Evolutionary conservation across 2,113 vertebrate genomes (phyloP).

Genomic region (Meriones unguiculatus): DNA sequence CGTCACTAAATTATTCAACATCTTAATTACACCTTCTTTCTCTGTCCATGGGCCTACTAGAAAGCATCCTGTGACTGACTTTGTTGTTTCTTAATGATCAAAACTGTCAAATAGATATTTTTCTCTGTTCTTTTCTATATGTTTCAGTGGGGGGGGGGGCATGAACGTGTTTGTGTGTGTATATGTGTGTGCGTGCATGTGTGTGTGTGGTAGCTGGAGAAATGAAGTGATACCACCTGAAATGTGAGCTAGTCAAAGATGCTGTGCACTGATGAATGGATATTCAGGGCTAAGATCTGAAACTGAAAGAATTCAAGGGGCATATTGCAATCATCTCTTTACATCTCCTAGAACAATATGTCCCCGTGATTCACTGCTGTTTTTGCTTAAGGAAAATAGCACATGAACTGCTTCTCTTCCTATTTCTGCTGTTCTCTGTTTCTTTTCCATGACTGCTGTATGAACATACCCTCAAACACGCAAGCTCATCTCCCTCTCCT

Average conservation of each 20-base stretch:
- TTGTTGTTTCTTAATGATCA: slow-evolving; percentile 61
- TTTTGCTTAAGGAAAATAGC: not conserved
- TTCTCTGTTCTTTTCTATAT: not conserved
- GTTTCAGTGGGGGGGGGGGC: not conserved
- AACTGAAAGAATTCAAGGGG: not conserved
- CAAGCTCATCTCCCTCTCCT: not conserved
- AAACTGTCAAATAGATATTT: slow-evolving; percentile 64
- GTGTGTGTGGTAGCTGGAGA: not conserved
- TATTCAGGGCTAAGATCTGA: slow-evolving; percentile 12
- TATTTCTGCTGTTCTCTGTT: not conserved
- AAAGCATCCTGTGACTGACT: slow-evolving; percentile 66
- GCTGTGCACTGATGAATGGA: not conserved
- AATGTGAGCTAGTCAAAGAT: not conserved
- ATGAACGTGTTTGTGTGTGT: not conserved
- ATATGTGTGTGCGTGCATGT: not conserved
- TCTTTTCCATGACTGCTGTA: not conserved
- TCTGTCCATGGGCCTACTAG: slow-evolving; percentile 60
- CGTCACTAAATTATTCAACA: slow-evolving; percentile 79
- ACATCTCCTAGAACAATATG: not conserved
- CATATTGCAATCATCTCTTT: slow-evolving; percentile 13
- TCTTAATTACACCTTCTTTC: slow-evolving; percentile 71
- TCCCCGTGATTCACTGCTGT: not conserved
- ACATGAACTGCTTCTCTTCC: not conserved
- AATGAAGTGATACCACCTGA: not conserved
- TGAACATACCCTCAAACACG: not conserved